These are phyloP conservation scores for Hippocampus mohnikei DNA, from an alignment of 2,113 vertebrate genomes.

Conservation along the genomic window DNA sequence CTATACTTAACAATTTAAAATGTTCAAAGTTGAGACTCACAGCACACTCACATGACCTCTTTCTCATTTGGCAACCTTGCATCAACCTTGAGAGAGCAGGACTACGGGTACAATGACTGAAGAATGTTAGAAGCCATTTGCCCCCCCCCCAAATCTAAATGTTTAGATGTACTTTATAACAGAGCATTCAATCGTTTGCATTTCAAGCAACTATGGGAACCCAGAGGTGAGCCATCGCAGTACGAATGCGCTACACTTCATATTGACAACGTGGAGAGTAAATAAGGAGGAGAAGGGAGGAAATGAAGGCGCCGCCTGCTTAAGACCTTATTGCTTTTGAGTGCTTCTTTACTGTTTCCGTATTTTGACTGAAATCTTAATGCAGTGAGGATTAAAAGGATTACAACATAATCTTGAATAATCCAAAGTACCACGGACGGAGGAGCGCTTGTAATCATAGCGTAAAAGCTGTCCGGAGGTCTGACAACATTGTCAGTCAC, in stretches of 20 bases:
- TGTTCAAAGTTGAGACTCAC: neutral
- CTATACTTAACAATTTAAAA: neutral
- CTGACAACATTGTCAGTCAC: conserved; percentile 87
- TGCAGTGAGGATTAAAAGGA: conserved; percentile 96
- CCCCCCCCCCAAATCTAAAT: neutral
- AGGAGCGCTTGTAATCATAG: conserved; percentile 91
- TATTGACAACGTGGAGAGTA: conserved; percentile 55
- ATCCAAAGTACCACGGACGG: conserved; percentile 97
- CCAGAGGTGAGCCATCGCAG: neutral
- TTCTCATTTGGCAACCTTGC: neutral
- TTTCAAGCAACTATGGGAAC: neutral
- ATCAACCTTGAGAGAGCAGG: neutral
- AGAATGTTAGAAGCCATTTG: neutral
- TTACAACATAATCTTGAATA: conserved; percentile 99
- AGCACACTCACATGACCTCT: neutral
- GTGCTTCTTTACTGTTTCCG: conserved; percentile 88
- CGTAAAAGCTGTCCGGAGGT: conserved; percentile 82
- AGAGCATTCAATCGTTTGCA: neutral
- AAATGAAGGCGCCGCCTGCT: conserved; percentile 80
- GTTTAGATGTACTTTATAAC: neutral
- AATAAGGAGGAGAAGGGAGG: conserved; percentile 42
- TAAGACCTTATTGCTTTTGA: conserved; percentile 85
- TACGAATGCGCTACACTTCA: conserved; percentile 40
- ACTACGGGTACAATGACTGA: neutral
- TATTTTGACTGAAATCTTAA: conserved; percentile 99